Evolutionary conservation across 2,888 invertebrate species (phyloP).

Genomic region (Euplagia quadripunctaria): DNA sequence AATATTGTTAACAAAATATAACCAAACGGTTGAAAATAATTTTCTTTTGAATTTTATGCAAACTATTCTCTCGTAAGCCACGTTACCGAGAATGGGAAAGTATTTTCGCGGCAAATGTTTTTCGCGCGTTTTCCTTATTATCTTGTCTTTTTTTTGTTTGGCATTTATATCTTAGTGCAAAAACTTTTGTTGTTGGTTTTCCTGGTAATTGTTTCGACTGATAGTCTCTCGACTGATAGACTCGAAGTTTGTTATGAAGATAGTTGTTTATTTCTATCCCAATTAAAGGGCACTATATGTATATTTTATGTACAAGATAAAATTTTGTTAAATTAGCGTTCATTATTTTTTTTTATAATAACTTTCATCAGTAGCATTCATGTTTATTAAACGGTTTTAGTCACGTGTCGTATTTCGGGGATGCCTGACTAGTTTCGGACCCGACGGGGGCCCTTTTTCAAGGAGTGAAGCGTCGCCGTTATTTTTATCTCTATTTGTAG

Average conservation of each 20-base stretch:
- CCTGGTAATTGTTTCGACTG: not conserved
- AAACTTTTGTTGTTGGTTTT: not conserved
- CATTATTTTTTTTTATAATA: not conserved
- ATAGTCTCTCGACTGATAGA: not conserved
- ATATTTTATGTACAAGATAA: not conserved
- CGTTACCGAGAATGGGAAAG: not conserved
- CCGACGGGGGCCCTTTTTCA: too few species aligned
- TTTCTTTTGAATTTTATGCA: not conserved
- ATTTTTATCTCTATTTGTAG: not conserved
- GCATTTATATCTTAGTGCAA: not conserved
- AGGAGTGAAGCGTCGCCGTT: too few species aligned
- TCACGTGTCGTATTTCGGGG: too few species aligned
- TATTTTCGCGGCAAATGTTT: not conserved
- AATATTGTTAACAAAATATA: not conserved
- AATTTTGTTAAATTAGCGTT: not conserved
- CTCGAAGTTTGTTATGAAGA: not conserved
- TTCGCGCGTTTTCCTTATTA: constrained; percentile 6
- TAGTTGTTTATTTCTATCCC: not conserved
- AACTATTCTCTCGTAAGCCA: not conserved
- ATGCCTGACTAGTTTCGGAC: too few species aligned
- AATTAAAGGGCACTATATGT: too few species aligned
- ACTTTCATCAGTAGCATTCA: too few species aligned
- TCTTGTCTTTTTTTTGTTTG: not conserved
- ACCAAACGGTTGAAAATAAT: not conserved
- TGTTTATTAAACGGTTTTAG: too few species aligned